Evolutionary conservation across 2,797 vertebrate species (phyloP), one percentile per base, ranked within the genome.

Genomic region (Apogon talboti): DNA sequence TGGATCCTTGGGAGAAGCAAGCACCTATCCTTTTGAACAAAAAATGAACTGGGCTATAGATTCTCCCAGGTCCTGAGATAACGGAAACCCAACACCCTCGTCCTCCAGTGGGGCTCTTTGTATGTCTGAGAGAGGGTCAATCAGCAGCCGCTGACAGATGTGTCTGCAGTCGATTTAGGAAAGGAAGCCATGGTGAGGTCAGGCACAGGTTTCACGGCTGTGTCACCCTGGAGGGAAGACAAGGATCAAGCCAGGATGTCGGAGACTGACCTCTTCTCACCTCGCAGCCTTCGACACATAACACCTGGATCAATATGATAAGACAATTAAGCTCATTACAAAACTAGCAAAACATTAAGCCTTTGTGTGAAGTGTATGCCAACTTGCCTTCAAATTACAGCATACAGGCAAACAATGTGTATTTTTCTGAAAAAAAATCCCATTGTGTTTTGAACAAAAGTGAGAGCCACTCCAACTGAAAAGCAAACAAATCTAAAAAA

Each of bases 81-180:
- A 91, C 84, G 91, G 93, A 92, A 95, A 94, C 90, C 81, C 77
- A 92, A 95, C 91, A 93, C 92, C 87, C 54, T 56, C 57, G 65
- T 87, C 87, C 87, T 91, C 89, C 87, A 91, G 83, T 81, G 86
- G 89, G 90, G 76, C 88, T 87, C 91, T 93, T 93, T 92, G 91
- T 93, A 87, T 50, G 82, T 85, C 84, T 91, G 85, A 91, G 92
- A 91, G 88, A 72, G 85, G 86, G 87, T 91, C 92, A 92, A 92
- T 94, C 92, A 89, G 72, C 82, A 81, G 66, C 76, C 46, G 91
- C 89, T 93, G 93, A 93, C 92, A 94, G 94, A 94, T 89, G 84
- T 83, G 89, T 91, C 89, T 91, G 88, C 83, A 86, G 90, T 86
- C 84, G 79, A 91, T 91, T 91, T 89, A 89, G 82, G 74, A 85